Base-by-base conservation (phyloP, 2,797 vertebrate species). In the Bradypus variegatus region DNA sequence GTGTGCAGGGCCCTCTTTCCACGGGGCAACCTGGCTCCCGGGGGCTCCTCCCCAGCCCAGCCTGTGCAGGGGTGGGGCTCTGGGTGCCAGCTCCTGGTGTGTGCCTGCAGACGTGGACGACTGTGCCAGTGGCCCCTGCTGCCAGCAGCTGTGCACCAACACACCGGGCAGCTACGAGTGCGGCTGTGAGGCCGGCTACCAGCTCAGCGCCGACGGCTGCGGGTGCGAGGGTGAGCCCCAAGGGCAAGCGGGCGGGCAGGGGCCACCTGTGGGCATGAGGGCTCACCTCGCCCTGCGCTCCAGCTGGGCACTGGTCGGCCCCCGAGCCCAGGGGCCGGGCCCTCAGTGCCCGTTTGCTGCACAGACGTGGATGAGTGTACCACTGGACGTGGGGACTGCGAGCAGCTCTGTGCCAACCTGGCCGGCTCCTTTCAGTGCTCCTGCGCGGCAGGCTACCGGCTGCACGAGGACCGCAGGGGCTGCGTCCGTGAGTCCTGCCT, bases 141-240 rank as follows among this genome's bases (percentile, higher is more conserved):
- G 99, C 92, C 98, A 98, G 95, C 99, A 99, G 92, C 98, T 98
- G 84, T 99, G 99, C 81, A 98, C 97, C 97, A 98, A 99, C 94
- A 99, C 98, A 62, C 98, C 98, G 0, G 99, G 99, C 0, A 99
- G 99, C n/a, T 99, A 99, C 0, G 98, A 99, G 96, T 99, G 99
- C n/a, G 97, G 98, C 97, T 99, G 99, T 97, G 96, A 97, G 0
- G 98, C 98, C 0, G 99, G 99, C 5, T 99, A 98, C 97, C 96
- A 97, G 69, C 98, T 99, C 86, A 96, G 96, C 95, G 4, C 97
- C 0, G 98, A 99, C 0, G 99, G 99, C 86, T 99, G 99, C 4
- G 96, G 97, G 67, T 99, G 99, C 55, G 98, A 99, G 2, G 99
- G 99, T 99, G 96, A 95, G 97, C 12, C 8, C 12, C 0, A 2